phyloP scores from a whole-genome alignment of 2,113 vertebrate genomes.

The Chiloscyllium plagiosum region DNA sequence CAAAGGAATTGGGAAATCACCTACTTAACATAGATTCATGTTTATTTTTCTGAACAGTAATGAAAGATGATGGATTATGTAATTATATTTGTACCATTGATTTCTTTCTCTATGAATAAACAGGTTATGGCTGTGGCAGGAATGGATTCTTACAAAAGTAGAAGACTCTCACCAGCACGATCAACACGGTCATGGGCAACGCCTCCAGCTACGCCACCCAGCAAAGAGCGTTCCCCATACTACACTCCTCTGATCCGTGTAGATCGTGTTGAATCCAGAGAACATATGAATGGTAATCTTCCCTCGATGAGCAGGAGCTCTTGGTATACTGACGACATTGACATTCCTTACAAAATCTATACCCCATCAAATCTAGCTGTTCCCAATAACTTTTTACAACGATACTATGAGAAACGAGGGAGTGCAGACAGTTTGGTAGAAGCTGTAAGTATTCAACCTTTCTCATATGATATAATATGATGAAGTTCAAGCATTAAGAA shows the following conservation, averaged over 20 bases:
- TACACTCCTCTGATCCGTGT: constrained; percentile 93
- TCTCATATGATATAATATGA: not conserved
- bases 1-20: not conserved
- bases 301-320: constrained; percentile 84
- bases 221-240: constrained; percentile 74
- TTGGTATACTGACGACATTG: constrained; percentile 91
- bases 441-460: constrained; percentile 69
- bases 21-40: not conserved
- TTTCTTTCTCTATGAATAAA: not conserved
- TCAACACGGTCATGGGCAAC: constrained; percentile 94
- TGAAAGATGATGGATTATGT: not conserved
- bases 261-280: constrained; percentile 71
- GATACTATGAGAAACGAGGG: constrained; percentile 91
- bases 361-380: constrained; percentile 86
- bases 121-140: constrained; percentile 98
- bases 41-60: not conserved
- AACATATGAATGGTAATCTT: constrained; percentile 71
- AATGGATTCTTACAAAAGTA: constrained; percentile 87
- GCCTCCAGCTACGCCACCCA: constrained; percentile 81
- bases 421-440: constrained; percentile 94
- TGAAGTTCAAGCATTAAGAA: not conserved
- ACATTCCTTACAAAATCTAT: constrained; percentile 78
- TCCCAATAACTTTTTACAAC: constrained; percentile 76
- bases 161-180: constrained; percentile 83
- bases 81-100: not conserved